Conservation (phyloP, 2,113 vertebrate genomes). For the Alosa alosa region DNA sequence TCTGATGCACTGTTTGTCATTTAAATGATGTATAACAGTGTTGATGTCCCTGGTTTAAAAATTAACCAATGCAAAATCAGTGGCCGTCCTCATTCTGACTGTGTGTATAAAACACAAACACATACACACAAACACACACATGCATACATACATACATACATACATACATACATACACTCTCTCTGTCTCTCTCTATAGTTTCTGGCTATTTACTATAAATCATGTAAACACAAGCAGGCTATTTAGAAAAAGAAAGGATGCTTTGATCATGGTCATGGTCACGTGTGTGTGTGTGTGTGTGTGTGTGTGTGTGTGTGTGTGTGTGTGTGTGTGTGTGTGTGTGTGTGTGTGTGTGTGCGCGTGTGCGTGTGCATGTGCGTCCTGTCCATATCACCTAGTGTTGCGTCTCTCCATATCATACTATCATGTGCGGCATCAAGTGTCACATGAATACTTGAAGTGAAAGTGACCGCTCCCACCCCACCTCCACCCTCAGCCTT, state of each 20-base stretch:
- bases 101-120: background rate
- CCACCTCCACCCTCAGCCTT: background rate
- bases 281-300: too few relatives aligned
- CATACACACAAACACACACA: background rate
- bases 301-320: too few relatives aligned
- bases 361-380: background rate
- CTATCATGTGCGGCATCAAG: constrained; percentile 36
- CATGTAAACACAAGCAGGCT: too few relatives aligned
- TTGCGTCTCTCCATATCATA: constrained; percentile 40
- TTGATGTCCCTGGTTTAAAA: constrained; percentile 12
- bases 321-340: too few relatives aligned
- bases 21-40: constrained; percentile 11
- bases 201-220: background rate
- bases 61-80: constrained; percentile 1
- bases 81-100: background rate
- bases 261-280: too few relatives aligned
- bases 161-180: background rate
- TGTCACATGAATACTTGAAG: constrained; percentile 48
- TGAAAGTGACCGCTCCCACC: constrained; percentile 47
- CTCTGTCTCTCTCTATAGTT: background rate
- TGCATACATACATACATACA: background rate
- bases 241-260: too few relatives aligned
- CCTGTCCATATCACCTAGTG: background rate
- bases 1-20: constrained; percentile 9
- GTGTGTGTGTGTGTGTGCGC: too few relatives aligned